Evolutionary conservation across 2,113 vertebrate genomes (phyloP).

Genomic region (Hyperopisus bebe): DNA sequence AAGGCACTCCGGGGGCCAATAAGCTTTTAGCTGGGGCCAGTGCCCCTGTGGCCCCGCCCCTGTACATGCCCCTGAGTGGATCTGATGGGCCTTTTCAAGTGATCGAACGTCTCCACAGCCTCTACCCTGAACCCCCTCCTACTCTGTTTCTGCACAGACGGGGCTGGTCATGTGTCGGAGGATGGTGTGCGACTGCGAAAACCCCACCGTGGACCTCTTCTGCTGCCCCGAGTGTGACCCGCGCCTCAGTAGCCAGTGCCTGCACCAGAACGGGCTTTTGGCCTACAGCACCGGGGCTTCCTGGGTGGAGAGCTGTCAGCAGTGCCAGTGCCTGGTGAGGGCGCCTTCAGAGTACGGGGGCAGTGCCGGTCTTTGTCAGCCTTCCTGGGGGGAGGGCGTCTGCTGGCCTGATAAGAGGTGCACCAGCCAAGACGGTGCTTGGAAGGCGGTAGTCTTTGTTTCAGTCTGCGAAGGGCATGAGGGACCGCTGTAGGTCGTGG

Average conservation of each 20-base stretch:
- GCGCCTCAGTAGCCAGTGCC: slow-evolving; percentile 85
- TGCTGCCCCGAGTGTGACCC: slow-evolving; percentile 97
- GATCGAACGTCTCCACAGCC: neutral
- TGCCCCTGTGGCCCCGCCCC: neutral
- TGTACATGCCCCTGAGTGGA: neutral
- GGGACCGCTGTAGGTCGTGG: neutral
- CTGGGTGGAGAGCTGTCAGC: slow-evolving; percentile 92
- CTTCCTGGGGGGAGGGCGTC: neutral
- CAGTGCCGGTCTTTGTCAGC: neutral
- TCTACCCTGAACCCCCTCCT: neutral
- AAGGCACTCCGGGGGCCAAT: neutral
- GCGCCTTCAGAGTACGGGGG: neutral
- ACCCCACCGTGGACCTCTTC: slow-evolving; percentile 88
- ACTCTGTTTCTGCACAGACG: slow-evolving; percentile 51
- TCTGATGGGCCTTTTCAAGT: neutral
- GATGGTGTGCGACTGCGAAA: slow-evolving; percentile 98
- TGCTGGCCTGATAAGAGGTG: neutral
- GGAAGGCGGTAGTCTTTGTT: neutral
- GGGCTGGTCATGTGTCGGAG: slow-evolving; percentile 91
- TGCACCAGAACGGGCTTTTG: slow-evolving; percentile 84
- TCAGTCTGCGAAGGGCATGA: neutral
- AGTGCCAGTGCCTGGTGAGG: slow-evolving; percentile 92
- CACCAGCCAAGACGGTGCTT: neutral
- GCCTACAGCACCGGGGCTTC: slow-evolving; percentile 88
- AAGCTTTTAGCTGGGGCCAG: neutral